Conservation (phyloP, 2,888 invertebrate genomes). For the Caradrina clavipalpis region DNA sequence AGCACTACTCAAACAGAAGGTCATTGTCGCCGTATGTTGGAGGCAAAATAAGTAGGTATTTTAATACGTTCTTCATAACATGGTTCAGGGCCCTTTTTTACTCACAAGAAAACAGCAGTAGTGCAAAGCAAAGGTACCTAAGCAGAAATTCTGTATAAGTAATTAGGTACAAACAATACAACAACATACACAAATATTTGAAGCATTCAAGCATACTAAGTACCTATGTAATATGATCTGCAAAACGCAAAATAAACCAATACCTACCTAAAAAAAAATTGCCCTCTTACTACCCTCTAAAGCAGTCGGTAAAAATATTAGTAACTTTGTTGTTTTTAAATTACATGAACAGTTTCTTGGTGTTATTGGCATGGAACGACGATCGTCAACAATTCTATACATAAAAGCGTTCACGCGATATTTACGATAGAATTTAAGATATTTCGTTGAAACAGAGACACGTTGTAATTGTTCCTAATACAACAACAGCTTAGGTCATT, state of each 20-base stretch:
- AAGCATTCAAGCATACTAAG: too few relatives aligned
- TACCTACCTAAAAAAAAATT: too few relatives aligned
- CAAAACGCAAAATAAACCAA: background rate
- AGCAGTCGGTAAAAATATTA: background rate
- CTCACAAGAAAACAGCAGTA: background rate
- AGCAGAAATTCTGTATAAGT: too few relatives aligned
- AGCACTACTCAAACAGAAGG: slow-evolving; percentile 39
- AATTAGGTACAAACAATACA: too few relatives aligned
- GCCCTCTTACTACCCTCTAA: background rate
- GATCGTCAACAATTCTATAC: slow-evolving; percentile 14
- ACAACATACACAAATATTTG: too few relatives aligned
- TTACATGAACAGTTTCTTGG: slow-evolving; percentile 10
- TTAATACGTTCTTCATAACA: slow-evolving; percentile 4
- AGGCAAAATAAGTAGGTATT: slow-evolving; percentile 12
- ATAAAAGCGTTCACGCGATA: slow-evolving; percentile 22
- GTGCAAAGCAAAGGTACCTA: background rate
- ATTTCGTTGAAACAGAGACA: slow-evolving; percentile 9
- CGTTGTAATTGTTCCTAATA: background rate
- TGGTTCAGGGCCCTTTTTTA: background rate
- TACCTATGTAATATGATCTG: too few relatives aligned
- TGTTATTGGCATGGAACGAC: background rate
- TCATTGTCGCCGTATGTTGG: slow-evolving; percentile 49
- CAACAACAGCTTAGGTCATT: background rate
- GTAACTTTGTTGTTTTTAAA: slow-evolving; percentile 16
- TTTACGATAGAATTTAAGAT: slow-evolving; percentile 13